Evolutionary conservation across 2,888 invertebrate genomes (phyloP).

Genomic region (Amiota communis): DNA sequence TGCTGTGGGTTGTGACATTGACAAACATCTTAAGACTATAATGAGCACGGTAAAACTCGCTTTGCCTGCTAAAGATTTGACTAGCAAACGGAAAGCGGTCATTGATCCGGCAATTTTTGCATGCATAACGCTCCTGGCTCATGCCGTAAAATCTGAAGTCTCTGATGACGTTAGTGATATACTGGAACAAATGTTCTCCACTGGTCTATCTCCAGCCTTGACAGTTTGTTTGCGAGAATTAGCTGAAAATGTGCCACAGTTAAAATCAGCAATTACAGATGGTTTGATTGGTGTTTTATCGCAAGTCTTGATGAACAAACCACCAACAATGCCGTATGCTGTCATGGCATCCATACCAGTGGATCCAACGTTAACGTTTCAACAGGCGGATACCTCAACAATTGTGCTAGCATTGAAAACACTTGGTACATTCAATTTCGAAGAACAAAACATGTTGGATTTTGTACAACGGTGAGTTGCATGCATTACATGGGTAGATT

Average conservation of each 20-base stretch:
- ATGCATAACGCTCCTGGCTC: conserved; percentile 92
- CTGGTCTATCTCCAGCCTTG: conserved; percentile 90
- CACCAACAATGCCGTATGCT: conserved; percentile 78
- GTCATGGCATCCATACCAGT: conserved; percentile 75
- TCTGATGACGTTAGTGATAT: conserved; percentile 86
- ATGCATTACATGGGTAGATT: background rate
- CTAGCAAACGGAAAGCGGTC: conserved; percentile 82
- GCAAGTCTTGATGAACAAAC: conserved; percentile 90
- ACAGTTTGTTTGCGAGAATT: conserved; percentile 93
- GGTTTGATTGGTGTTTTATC: conserved; percentile 94
- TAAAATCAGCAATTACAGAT: conserved; percentile 93
- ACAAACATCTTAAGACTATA: conserved; percentile 85
- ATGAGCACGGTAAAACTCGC: conserved; percentile 87
- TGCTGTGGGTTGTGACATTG: conserved; percentile 88
- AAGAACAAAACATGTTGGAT: conserved; percentile 91
- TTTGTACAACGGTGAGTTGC: conserved; percentile 81
- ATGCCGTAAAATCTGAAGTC: conserved; percentile 87
- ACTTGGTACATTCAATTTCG: conserved; percentile 91
- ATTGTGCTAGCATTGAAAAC: conserved; percentile 94
- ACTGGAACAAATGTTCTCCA: conserved; percentile 92
- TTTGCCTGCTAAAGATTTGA: conserved; percentile 84
- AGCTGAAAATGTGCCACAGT: conserved; percentile 87
- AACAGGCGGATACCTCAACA: conserved; percentile 82
- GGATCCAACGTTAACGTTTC: conserved; percentile 59
- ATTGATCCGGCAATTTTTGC: conserved; percentile 93